phyloP scores from a whole-genome alignment of 2,113 vertebrate genomes.

The Mesocricetus auratus region DNA sequence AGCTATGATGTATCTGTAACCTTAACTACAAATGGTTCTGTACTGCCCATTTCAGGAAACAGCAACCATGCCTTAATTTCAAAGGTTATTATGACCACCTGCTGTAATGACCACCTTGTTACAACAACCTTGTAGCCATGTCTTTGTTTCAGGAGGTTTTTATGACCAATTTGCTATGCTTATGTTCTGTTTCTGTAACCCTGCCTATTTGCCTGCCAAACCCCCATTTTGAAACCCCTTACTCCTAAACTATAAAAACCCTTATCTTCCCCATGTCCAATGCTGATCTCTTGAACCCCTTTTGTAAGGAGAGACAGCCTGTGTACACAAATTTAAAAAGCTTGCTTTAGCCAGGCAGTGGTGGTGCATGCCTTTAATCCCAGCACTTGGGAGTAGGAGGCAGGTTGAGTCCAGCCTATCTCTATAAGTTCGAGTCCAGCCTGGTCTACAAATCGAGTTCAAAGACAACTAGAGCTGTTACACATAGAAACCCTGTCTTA shows the following conservation, averaged over 20 bases:
- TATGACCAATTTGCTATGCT: neutral
- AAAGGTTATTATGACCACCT: neutral
- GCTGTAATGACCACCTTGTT: neutral
- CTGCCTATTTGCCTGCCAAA: neutral
- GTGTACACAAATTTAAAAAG: neutral
- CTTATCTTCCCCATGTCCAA: neutral
- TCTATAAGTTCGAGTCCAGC: neutral
- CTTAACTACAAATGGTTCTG: neutral
- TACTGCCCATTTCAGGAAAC: neutral
- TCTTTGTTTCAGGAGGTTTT: neutral
- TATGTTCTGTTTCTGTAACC: neutral
- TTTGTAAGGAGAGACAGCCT: neutral
- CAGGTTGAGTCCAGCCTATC: neutral
- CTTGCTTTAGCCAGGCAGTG: neutral
- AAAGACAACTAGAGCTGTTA: neutral
- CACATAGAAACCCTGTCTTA: neutral
- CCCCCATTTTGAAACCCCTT: neutral
- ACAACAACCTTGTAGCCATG: neutral
- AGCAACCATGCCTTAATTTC: neutral
- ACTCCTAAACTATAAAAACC: neutral
- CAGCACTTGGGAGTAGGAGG: neutral
- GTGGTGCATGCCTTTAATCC: neutral
- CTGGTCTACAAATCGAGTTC: neutral
- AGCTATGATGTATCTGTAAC: neutral
- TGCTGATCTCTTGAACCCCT: neutral